Base-by-base conservation (phyloP, 1,140 invertebrate genomes). In the Hormaphis cornu region DNA sequence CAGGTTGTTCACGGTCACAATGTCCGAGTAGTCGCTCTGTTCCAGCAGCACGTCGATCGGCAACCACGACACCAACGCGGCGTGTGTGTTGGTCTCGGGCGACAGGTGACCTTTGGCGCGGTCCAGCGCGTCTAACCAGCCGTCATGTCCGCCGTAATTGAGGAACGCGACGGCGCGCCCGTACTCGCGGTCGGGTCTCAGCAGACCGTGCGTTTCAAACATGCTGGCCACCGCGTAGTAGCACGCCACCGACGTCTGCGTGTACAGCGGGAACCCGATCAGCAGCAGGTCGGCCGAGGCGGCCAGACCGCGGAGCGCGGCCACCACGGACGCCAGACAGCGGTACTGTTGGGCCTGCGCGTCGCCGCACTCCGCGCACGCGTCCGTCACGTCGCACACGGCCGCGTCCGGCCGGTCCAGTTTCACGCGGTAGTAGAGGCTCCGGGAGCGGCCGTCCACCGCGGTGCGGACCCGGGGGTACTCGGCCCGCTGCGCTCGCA, bases 11-110 rank as follows among this genome's bases (percentile, higher is more conserved):
- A 37, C 4, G 18, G 14, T 3, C 18, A 66, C 61, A 1, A 66
- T 35, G 8, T 66, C 28, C 10, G 18, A 1, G 4, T 66, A 48
- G 3, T 14, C 5, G 7, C 9, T 24, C n/a, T 66, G 44, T 9
- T 50, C 44, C 2, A 66, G 0, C 2, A 66, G 14, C 8, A 33
- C 28, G 18, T 50, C 30, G 2, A 66, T n/a, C 0, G 61, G 61
- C 12, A 66, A 7, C 61, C 61, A 66, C 40, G 61, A 66, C 5
- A 66, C 20, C 3, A 66, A 22, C 12, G 61, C 61, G 14, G 33
- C 9, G 12, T 14, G 12, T 0, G 14, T 22, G 10, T 22, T 22
- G 3, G 35, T 16, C 9, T 7, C 7, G 0, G 61, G 61, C 28
- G 22, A 33, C 40, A 35, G 8, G 7, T 9, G 5, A 3, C 8